Percentiles rank a stretch among this genome's conserved stretches.
phyloP scores from a whole-genome alignment of 2,888 invertebrate genomes.

The Thymelicus sylvestris region DNA sequence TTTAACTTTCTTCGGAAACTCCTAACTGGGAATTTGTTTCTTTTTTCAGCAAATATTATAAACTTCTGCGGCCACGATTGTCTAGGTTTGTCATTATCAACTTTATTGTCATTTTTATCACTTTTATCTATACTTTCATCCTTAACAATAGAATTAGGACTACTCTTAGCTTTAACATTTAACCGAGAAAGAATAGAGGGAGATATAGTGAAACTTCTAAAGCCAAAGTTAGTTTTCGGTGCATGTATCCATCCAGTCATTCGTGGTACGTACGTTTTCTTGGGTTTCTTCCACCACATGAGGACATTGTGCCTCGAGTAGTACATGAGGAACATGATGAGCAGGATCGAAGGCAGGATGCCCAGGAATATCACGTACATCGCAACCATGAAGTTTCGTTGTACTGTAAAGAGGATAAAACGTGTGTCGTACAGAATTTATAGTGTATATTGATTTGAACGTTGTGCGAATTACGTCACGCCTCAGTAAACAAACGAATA shows the following conservation, averaged over 20 bases:
- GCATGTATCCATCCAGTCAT: slow-evolving; percentile 41
- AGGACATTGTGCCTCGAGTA: slow-evolving; percentile 89
- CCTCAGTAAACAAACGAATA: too few species aligned
- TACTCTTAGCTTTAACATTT: slow-evolving; percentile 40
- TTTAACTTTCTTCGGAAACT: slow-evolving; percentile 63
- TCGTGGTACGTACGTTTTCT: slow-evolving; percentile 78
- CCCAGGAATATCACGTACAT: slow-evolving; percentile 95
- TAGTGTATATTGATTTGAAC: too few species aligned
- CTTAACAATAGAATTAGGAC: not conserved
- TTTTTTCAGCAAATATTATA: slow-evolving; percentile 21
- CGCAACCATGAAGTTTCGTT: slow-evolving; percentile 90
- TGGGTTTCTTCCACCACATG: slow-evolving; percentile 79
- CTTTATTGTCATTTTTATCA: slow-evolving; percentile 33
- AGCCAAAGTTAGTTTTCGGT: slow-evolving; percentile 42
- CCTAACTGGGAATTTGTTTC: slow-evolving; percentile 46
- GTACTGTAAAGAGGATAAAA: slow-evolving; percentile 80
- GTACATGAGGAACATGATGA: slow-evolving; percentile 89
- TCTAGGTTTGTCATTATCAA: slow-evolving; percentile 38
- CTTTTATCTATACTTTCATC: slow-evolving; percentile 42
- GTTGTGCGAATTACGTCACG: too few species aligned
- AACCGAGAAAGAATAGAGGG: slow-evolving; percentile 42
- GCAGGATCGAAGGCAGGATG: slow-evolving; percentile 89
- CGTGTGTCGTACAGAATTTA: not conserved
- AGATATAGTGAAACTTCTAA: slow-evolving; percentile 38
- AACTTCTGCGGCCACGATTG: slow-evolving; percentile 37